Evolutionary conservation across 2,113 vertebrate species (phyloP).

Genomic region (Nicator chloris): DNA sequence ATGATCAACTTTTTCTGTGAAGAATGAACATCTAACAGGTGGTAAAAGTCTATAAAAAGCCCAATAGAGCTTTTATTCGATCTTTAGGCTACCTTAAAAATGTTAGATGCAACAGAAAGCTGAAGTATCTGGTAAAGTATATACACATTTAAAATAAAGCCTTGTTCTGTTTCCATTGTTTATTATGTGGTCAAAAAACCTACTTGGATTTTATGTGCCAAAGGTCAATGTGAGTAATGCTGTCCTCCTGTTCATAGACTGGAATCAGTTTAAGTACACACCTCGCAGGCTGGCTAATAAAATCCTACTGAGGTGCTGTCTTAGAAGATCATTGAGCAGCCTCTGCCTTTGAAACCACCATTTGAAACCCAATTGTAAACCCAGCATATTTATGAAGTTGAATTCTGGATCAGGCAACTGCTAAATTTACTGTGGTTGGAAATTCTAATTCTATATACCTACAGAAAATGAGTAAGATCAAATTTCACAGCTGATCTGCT

Average conservation of each 20-base stretch:
- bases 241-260: background rate
- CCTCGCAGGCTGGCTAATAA: background rate
- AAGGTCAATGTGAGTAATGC: slow-evolving; percentile 3
- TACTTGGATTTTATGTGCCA: background rate
- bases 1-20: background rate
- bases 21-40: background rate
- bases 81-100: background rate
- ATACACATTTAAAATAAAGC: background rate
- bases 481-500: background rate
- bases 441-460: slow-evolving; percentile 2
- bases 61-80: background rate
- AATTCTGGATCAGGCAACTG: background rate
- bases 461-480: background rate
- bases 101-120: background rate
- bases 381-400: background rate
- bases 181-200: background rate
- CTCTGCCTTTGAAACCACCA: background rate
- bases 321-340: background rate
- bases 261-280: background rate
- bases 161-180: background rate
- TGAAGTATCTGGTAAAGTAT: background rate
- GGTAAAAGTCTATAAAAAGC: background rate
- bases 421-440: background rate
- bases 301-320: background rate
- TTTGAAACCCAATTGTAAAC: slow-evolving; percentile 42